These are phyloP conservation scores for Diuraphis noxia DNA, from an alignment of 1,140 invertebrate genomes.

Conservation along the genomic window DNA sequence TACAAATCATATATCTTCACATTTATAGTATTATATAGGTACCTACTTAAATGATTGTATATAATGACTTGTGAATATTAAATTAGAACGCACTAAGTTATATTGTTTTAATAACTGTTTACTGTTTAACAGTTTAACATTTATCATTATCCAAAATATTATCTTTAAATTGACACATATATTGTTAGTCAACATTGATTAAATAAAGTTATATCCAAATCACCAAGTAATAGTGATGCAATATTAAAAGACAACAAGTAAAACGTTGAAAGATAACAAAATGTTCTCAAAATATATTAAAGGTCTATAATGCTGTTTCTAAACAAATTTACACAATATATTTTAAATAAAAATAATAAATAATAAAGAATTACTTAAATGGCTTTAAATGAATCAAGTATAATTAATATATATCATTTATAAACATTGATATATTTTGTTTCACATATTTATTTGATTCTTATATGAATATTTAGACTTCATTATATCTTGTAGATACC, in stretches of 20 bases:
- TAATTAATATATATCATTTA: not conserved
- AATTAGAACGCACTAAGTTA: not conserved
- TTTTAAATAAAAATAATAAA: not conserved
- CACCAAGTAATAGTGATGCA: not conserved
- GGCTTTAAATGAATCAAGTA: not conserved
- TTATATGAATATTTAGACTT: not conserved
- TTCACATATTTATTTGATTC: not conserved
- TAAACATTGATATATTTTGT: not conserved
- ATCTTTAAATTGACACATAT: no score
- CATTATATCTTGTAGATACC: not conserved
- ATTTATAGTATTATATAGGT: not conserved
- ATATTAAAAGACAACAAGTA: not conserved
- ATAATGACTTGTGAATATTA: not conserved
- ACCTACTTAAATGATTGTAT: not conserved
- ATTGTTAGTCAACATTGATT: not conserved
- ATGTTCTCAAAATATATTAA: no score
- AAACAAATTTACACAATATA: no score
- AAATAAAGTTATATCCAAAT: not conserved
- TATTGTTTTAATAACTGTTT: not conserved
- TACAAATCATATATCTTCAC: not conserved
- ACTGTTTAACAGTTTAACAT: not conserved
- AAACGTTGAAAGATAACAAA: no score
- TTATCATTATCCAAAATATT: not conserved
- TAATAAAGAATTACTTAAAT: not conserved
- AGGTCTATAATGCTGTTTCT: no score